Base-by-base conservation (phyloP, 2,888 invertebrate genomes). In the Tuta absoluta region DNA sequence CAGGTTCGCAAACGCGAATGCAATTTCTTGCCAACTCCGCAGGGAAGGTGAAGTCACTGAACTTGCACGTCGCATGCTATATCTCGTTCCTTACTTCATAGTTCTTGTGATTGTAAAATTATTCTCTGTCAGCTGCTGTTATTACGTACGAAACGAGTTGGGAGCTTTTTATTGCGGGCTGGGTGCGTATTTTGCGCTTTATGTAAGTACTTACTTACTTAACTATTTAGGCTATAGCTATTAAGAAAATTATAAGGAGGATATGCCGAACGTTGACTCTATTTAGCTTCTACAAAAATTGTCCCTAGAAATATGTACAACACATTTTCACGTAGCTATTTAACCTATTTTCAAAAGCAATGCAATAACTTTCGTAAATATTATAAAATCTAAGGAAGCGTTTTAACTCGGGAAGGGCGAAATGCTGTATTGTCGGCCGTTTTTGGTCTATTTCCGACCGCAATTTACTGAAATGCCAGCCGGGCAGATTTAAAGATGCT, bases 11-110 rank as follows among this genome's bases (percentile, higher is more conserved):
- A 82, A 81, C 77, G 85, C 84, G 86, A 85, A 83, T 82, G 85
- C 84, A 85, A 83, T 85, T 86, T 87, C 88, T 88, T 87, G 86
- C 86, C 81, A 80, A 84, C 84, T 84, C 82, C 81, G 81, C 82
- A 85, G 87, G 86, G 84, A 89, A 85, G 84, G 86, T 79, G 79
- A 79, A 87, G 89, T 90, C 90, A 89, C 75, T 90, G 90, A 90
- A 90, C 90, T 87, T 88, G 83, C 80, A 82, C 83, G 84, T 85
- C 85, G 86, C 84, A 81, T 80, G 84, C 81, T 82, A 79, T 81
- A 83, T 84, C 86, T 86, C 79, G 83, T 79, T 84, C 79, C 82
- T 81, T 80, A 85, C 87, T 85, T 87, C 87, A 85, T 85, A 86
- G 86, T 84, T 85, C 84, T 87, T 84, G 83, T 85, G 86, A 89